Percentiles rank a stretch among this genome's conserved stretches.
Evolutionary conservation across 1,140 invertebrate genomes (phyloP).

Genomic region (Procambarus virginalis): DNA sequence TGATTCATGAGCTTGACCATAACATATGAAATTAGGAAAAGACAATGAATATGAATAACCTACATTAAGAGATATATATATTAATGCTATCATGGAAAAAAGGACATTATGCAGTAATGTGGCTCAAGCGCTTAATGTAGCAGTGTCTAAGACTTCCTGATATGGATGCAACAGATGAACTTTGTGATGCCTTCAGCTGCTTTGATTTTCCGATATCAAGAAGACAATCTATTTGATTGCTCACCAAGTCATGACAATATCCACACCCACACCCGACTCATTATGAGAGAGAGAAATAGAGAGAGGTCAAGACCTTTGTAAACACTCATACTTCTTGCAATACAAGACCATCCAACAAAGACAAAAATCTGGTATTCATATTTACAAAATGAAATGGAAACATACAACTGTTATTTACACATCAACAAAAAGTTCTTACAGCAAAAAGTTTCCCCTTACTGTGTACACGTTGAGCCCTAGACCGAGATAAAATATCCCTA

Average conservation of each 20-base stretch:
- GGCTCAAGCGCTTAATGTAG: not conserved
- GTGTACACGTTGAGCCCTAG: not conserved
- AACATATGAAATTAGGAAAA: not conserved
- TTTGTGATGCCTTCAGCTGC: not conserved
- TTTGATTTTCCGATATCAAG: not conserved
- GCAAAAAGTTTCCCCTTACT: not conserved
- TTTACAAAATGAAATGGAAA: conserved; percentile 41
- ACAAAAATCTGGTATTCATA: conserved; percentile 8
- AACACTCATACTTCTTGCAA: conserved; percentile 11
- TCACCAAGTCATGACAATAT: no score
- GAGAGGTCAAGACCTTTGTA: no score
- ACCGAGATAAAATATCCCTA: not conserved
- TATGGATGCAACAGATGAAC: not conserved
- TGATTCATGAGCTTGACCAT: no score
- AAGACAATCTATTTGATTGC: no score
- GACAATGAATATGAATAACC: not conserved
- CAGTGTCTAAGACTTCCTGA: not conserved
- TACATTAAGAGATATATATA: not conserved
- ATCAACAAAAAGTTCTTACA: conserved; percentile 17
- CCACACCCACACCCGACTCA: no score
- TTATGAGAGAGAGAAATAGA: no score
- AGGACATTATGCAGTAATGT: not conserved
- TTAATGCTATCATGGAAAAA: not conserved
- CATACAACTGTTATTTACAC: conserved; percentile 40
- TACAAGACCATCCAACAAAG: conserved; percentile 26